Conservation (phyloP, 2,888 invertebrate species). For the Lampropteryx suffumata region DNA sequence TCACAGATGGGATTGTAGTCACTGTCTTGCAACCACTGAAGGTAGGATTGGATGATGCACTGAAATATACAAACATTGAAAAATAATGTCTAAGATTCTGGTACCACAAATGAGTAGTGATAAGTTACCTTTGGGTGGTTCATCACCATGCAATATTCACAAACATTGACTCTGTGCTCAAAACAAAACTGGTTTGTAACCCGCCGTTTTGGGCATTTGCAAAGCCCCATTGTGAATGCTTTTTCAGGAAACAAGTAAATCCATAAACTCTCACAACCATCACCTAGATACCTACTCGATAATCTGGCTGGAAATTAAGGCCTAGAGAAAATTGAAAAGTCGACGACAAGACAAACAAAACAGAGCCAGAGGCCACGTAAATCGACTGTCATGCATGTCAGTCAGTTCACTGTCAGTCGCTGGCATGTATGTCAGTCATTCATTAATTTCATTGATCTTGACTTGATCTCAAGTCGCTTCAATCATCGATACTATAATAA, state of each 20-base stretch:
- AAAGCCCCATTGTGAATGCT: slow-evolving; percentile 91
- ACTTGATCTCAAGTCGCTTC: too few relatives aligned
- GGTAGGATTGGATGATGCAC: slow-evolving; percentile 99
- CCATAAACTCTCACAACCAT: slow-evolving; percentile 14
- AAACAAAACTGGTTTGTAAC: slow-evolving; percentile 99
- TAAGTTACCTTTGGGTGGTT: slow-evolving; percentile 95
- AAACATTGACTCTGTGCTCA: slow-evolving; percentile 99
- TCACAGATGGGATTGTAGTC: slow-evolving; percentile 97
- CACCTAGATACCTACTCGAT: too few relatives aligned
- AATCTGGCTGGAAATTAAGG: too few relatives aligned
- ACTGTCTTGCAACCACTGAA: slow-evolving; percentile 98
- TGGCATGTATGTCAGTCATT: too few relatives aligned
- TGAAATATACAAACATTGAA: slow-evolving; percentile 67
- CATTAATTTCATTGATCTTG: too few relatives aligned
- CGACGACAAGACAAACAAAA: too few relatives aligned
- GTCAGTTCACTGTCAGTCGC: too few relatives aligned
- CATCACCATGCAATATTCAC: slow-evolving; percentile 98
- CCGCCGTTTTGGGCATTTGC: slow-evolving; percentile 98
- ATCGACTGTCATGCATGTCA: too few relatives aligned
- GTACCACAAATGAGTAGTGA: not conserved
- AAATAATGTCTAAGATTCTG: not conserved
- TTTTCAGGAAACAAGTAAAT: slow-evolving; percentile 19
- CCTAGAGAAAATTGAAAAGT: too few relatives aligned
- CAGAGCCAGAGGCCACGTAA: too few relatives aligned
- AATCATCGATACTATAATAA: too few relatives aligned